A percentile compares a stretch with the other conserved stretches of the same genome.
phyloP scores from a whole-genome alignment of 2,888 invertebrate species.

The Cepaea hortensis region DNA sequence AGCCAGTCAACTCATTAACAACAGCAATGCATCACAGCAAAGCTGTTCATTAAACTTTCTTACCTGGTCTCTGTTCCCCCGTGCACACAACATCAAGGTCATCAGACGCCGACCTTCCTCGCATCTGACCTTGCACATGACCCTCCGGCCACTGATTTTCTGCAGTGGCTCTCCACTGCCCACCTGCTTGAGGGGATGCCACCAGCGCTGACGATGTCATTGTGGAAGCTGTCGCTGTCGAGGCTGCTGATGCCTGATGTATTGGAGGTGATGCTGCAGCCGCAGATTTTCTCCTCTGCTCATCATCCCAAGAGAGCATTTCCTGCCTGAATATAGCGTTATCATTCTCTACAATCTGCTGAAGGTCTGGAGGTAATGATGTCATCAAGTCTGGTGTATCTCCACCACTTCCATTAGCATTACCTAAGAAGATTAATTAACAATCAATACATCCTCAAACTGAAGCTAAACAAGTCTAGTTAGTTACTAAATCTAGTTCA shows the following conservation, averaged over 20 bases:
- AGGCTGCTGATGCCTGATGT: constrained; percentile 35
- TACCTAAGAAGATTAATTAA: constrained; percentile 3
- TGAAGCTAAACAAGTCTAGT: no score
- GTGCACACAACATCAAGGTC: constrained; percentile 58
- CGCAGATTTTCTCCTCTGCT: constrained; percentile 59
- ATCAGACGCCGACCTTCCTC: constrained; percentile 53
- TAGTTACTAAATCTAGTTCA: no score
- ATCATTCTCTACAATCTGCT: constrained; percentile 73
- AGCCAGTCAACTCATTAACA: background rate
- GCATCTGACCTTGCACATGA: background rate
- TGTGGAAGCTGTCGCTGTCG: constrained; percentile 31
- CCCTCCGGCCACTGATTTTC: constrained; percentile 6
- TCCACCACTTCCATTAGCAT: constrained; percentile 2
- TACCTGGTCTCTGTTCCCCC: constrained; percentile 59
- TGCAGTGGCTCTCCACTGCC: background rate
- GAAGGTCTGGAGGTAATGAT: constrained; percentile 63
- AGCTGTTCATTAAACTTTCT: background rate
- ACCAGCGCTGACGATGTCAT: constrained; percentile 24
- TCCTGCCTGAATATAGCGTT: constrained; percentile 71
- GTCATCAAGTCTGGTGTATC: background rate
- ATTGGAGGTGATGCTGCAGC: constrained; percentile 39
- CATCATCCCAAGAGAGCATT: constrained; percentile 74
- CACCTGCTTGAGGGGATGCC: background rate
- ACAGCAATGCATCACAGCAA: background rate
- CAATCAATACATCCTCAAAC: background rate